phyloP scores from a whole-genome alignment of 2,888 invertebrate species.

The Nebria brevicollis region DNA sequence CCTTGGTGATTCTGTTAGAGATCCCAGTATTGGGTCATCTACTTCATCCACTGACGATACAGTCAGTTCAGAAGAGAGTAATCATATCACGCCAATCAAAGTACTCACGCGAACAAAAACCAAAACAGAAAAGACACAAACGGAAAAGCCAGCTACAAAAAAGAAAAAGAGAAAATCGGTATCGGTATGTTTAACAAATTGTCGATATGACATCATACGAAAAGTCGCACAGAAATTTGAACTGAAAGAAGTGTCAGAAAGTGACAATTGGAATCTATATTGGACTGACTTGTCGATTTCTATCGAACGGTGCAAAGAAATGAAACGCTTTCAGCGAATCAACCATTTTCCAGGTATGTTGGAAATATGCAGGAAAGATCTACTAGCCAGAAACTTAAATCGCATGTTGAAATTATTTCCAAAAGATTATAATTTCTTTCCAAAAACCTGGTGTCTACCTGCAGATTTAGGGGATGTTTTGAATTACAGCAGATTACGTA shows the following conservation, averaged over 20 bases:
- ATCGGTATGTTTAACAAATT: slow-evolving; percentile 75
- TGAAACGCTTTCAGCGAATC: slow-evolving; percentile 91
- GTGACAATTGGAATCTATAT: slow-evolving; percentile 88
- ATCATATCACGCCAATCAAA: slow-evolving; percentile 17
- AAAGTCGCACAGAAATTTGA: slow-evolving; percentile 76
- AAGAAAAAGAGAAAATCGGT: slow-evolving; percentile 56
- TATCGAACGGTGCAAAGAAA: slow-evolving; percentile 86
- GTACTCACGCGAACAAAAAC: slow-evolving; percentile 26
- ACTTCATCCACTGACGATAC: slow-evolving; percentile 46
- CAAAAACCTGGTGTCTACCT: slow-evolving; percentile 93
- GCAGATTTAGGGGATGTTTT: slow-evolving; percentile 83
- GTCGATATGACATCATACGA: slow-evolving; percentile 79
- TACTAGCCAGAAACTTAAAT: slow-evolving; percentile 88
- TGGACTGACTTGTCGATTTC: slow-evolving; percentile 92
- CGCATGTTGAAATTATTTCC: slow-evolving; percentile 90
- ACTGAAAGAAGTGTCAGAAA: slow-evolving; percentile 81
- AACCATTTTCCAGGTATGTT: slow-evolving; percentile 86
- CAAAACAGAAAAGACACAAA: slow-evolving; percentile 32
- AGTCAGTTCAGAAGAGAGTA: slow-evolving; percentile 48
- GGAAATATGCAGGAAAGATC: slow-evolving; percentile 77
- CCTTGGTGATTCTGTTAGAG: background rate
- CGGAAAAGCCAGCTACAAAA: slow-evolving; percentile 19
- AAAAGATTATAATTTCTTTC: slow-evolving; percentile 90
- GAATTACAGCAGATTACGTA: slow-evolving; percentile 76
- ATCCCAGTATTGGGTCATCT: slow-evolving; percentile 35